A percentile compares a stretch with the other conserved stretches of the same genome.
phyloP scores from a whole-genome alignment of 2,888 invertebrate species.

The Drosophila mimetica region DNA sequence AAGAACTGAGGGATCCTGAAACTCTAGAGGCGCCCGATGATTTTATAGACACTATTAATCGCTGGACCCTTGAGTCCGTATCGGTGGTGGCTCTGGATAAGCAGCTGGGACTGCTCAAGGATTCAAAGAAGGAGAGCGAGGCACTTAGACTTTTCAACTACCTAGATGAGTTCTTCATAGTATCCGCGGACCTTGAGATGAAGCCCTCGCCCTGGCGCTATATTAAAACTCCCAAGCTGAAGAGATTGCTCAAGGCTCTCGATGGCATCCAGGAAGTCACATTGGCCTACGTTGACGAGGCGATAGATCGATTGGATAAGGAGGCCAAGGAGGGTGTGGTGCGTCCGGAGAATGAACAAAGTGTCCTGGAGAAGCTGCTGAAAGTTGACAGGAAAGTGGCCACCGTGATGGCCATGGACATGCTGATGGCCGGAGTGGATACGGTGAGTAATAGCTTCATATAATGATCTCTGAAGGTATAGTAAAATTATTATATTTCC shows the following conservation, averaged over 20 bases:
- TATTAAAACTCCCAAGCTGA: conserved; percentile 49
- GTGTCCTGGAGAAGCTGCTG: conserved; percentile 88
- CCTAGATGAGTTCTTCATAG: conserved; percentile 43
- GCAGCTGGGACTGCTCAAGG: conserved; percentile 71
- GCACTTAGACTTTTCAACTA: conserved; percentile 59
- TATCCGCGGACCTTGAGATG: conserved; percentile 47
- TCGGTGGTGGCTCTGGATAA: conserved; percentile 84
- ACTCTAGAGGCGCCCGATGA: conserved; percentile 83
- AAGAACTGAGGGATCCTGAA: conserved; percentile 63
- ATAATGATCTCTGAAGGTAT: not conserved
- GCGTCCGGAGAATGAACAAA: conserved; percentile 82
- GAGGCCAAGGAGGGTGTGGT: conserved; percentile 29
- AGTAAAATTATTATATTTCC: not conserved
- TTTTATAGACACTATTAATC: conserved; percentile 85
- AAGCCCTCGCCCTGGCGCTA: conserved; percentile 57
- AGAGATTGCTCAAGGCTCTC: conserved; percentile 55
- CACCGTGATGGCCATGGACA: conserved; percentile 88
- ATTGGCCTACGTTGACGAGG: conserved; percentile 80
- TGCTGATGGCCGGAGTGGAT: conserved; percentile 90
- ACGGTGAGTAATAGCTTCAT: conserved; percentile 86
- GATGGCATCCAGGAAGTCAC: conserved; percentile 74
- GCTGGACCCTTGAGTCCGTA: conserved; percentile 87
- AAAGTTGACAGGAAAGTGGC: conserved; percentile 87
- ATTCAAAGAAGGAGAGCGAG: conserved; percentile 54
- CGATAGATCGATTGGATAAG: conserved; percentile 72